Conservation (phyloP, 2,797 vertebrate species). For the Chaetodon trifasciatus region DNA sequence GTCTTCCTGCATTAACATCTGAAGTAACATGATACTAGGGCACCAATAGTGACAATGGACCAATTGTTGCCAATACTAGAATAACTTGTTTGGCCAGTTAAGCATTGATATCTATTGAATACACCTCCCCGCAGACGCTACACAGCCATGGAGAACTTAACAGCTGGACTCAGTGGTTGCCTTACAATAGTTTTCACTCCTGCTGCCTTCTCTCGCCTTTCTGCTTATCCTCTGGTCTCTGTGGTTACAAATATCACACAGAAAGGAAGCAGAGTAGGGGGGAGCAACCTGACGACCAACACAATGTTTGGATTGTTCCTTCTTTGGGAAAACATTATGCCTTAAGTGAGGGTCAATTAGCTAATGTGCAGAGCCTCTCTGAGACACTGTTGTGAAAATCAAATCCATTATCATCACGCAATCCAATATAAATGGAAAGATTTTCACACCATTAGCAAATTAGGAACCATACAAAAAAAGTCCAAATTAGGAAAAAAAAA, state of each 20-base stretch:
- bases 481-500: not conserved
- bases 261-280: not conserved
- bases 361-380: conserved; percentile 18
- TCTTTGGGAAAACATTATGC: conserved; percentile 25
- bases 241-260: conserved; percentile 32
- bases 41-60: not conserved
- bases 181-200: not conserved
- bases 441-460: conserved; percentile 40
- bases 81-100: conserved; percentile 39
- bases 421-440: conserved; percentile 10
- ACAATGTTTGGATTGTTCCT: not conserved
- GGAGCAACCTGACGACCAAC: not conserved
- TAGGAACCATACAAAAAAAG: not conserved
- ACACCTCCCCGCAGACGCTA: not conserved
- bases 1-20: conserved; percentile 38
- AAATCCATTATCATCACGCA: conserved; percentile 24
- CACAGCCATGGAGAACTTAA: not conserved
- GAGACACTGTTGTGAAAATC: not conserved
- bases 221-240: conserved; percentile 18
- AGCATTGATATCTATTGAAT: not conserved
- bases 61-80: conserved; percentile 11
- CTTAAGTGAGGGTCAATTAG: conserved; percentile 16
- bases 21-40: conserved; percentile 2
- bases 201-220: not conserved
- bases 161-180: not conserved